These are phyloP conservation scores for Echinarachnius parma DNA, from an alignment of 53 echinoderm and acorn worm genomes.

Conservation along the genomic window DNA sequence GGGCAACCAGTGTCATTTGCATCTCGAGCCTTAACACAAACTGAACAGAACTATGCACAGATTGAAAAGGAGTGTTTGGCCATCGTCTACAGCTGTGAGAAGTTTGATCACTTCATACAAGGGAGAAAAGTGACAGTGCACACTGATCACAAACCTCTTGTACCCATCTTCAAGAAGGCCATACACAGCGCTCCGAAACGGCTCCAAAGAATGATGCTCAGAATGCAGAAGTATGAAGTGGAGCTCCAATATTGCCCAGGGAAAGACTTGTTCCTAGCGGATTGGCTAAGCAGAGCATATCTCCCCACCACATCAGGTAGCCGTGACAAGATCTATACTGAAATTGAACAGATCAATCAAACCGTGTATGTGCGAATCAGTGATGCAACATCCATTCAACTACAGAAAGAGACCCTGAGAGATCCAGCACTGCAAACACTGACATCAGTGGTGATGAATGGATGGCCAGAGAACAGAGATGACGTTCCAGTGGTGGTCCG, in stretches of 20 bases:
- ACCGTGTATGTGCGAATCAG: constrained; percentile 1
- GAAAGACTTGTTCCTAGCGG: constrained; percentile 44
- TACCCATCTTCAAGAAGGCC: constrained; percentile 26
- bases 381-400: background rate
- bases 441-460: background rate
- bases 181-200: constrained; percentile 32
- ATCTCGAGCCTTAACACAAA: constrained; percentile 34
- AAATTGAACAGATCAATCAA: background rate
- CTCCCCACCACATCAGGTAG: background rate
- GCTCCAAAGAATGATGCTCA: constrained; percentile 48
- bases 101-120: constrained; percentile 50
- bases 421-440: no score
- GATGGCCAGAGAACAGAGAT: background rate
- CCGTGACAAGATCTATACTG: background rate
- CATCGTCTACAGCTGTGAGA: constrained; percentile 41
- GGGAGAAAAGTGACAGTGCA: constrained; percentile 30
- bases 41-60: constrained; percentile 50
- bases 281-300: constrained; percentile 48
- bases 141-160: constrained; percentile 54
- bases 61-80: constrained; percentile 68
- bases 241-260: constrained; percentile 45
- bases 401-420: constrained; percentile 4
- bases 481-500: no score
- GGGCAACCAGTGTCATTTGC: constrained; percentile 54
- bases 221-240: constrained; percentile 49